Conservation (phyloP, 2,113 vertebrate species). For the Tympanuchus pallidicinctus region DNA sequence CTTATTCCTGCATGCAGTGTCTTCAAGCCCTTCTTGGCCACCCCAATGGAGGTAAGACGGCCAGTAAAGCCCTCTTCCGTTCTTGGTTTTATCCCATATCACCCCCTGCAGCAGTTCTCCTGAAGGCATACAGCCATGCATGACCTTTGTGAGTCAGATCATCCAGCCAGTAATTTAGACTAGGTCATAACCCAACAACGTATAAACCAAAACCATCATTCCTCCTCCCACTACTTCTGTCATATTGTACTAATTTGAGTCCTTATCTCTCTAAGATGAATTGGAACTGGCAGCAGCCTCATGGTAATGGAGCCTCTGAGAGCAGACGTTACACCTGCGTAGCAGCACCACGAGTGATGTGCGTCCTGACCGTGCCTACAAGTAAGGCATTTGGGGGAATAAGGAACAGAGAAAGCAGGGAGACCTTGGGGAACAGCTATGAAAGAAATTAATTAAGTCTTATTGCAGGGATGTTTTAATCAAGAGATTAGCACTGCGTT, state of each 20-base stretch:
- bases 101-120: not conserved
- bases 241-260: constrained; percentile 11
- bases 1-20: not conserved
- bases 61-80: not conserved
- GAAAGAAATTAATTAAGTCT: not conserved
- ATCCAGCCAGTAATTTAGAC: not conserved
- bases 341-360: fast-evolving
- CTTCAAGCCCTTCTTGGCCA: not conserved
- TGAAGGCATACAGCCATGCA: too few species aligned
- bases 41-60: fast-evolving
- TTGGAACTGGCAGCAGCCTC: constrained; percentile 18
- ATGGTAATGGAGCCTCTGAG: not conserved
- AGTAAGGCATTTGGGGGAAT: fast-evolving
- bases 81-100: not conserved
- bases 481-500: not conserved
- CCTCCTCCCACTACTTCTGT: not conserved
- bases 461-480: not conserved
- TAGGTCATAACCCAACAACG: not conserved
- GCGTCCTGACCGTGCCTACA: fast-evolving
- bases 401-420: not conserved
- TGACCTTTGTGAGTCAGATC: not conserved
- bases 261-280: not conserved
- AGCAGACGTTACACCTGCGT: not conserved
- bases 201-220: not conserved
- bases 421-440: not conserved